Evolutionary conservation across 2,113 vertebrate genomes (phyloP).

Genomic region (Cyprinus carpio): DNA sequence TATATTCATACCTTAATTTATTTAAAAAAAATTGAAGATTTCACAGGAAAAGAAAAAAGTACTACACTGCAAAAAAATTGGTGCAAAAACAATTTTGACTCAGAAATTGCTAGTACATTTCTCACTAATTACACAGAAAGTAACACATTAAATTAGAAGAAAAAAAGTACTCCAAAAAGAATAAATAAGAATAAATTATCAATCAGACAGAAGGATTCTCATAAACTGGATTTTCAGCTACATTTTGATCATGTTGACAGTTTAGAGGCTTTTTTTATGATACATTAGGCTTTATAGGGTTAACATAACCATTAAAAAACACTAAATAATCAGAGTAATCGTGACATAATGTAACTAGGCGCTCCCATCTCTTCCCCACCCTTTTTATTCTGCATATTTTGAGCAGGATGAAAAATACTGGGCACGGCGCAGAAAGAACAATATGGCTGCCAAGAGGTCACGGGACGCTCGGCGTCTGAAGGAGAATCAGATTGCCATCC

Average conservation of each 20-base stretch:
- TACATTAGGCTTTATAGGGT: not conserved
- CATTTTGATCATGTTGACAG: not conserved
- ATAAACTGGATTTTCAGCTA: not conserved
- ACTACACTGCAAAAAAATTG: too few relatives aligned
- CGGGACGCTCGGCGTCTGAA: conserved; percentile 87
- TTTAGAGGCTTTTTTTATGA: not conserved
- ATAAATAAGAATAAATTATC: too few relatives aligned
- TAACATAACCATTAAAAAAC: not conserved
- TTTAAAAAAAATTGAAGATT: too few relatives aligned
- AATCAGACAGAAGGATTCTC: too few relatives aligned
- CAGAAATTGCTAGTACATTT: too few relatives aligned
- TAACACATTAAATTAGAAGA: too few relatives aligned
- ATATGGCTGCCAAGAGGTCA: conserved; percentile 89
- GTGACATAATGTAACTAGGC: conserved; percentile 10
- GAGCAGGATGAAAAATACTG: conserved; percentile 95
- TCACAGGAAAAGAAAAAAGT: too few relatives aligned
- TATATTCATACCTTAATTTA: too few relatives aligned
- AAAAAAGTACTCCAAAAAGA: too few relatives aligned
- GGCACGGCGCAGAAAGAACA: conserved; percentile 91
- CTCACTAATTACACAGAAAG: too few relatives aligned
- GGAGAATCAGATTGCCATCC: conserved; percentile 92
- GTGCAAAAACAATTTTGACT: too few relatives aligned
- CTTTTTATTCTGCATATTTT: conserved; percentile 64
- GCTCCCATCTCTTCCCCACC: not conserved
- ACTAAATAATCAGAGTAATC: not conserved